Percentiles rank a stretch among this genome's conserved stretches.
Evolutionary conservation across 2,888 invertebrate species (phyloP).

Genomic region (Idaea aversata): DNA sequence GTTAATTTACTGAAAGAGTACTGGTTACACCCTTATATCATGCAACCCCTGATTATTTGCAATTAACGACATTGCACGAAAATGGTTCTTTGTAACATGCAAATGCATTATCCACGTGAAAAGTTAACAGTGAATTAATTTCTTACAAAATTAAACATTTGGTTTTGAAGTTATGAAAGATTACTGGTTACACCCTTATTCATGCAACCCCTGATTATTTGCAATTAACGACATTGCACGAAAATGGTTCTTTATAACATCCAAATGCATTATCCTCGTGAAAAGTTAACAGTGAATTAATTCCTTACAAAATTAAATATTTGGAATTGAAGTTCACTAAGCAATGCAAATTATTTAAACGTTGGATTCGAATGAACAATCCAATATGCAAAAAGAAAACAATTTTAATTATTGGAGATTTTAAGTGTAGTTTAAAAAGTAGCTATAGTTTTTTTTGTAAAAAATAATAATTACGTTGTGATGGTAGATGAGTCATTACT

Average conservation of each 20-base stretch:
- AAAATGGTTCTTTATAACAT: background rate
- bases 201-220: slow-evolving; percentile 38
- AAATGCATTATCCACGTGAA: too few relatives aligned
- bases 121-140: too few relatives aligned
- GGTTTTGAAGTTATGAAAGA: slow-evolving; percentile 38
- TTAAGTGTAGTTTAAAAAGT: background rate
- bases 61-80: too few relatives aligned
- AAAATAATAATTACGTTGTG: slow-evolving; percentile 10
- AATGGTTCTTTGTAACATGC: too few relatives aligned
- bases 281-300: background rate
- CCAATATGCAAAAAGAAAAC: slow-evolving; percentile 16
- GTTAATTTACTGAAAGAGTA: background rate
- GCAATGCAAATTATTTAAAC: background rate
- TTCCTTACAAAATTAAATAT: background rate
- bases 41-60: too few relatives aligned
- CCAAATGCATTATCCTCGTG: background rate
- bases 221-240: slow-evolving; percentile 11
- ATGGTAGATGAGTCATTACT: background rate
- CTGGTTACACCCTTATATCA: too few relatives aligned
- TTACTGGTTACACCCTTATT: slow-evolving; percentile 38
- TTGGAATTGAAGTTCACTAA: background rate
- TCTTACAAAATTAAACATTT: too few relatives aligned
- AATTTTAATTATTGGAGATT: background rate
- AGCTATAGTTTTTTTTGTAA: background rate
- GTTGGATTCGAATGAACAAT: background rate